Percentiles rank a stretch among this genome's conserved stretches.
Conservation (phyloP, 2,113 vertebrate genomes). For the Strix aluco region DNA sequence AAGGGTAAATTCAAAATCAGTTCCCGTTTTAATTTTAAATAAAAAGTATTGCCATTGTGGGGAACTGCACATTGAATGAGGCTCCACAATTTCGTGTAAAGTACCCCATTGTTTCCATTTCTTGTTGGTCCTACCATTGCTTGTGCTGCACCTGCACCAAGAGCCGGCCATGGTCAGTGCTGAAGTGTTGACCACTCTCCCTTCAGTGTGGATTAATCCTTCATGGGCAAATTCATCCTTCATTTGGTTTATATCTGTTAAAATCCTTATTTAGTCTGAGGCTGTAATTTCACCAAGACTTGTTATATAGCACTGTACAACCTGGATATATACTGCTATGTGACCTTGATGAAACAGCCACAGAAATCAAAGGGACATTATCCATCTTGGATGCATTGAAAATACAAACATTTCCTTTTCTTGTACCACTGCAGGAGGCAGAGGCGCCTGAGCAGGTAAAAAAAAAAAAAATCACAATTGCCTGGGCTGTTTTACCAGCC, state of each 20-base stretch:
- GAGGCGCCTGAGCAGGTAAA: background rate
- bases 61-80: background rate
- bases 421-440: background rate
- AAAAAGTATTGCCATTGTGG: background rate
- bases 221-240: background rate
- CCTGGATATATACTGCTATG: background rate
- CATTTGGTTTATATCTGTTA: background rate
- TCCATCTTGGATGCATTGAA: accelerated
- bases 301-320: accelerated
- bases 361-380: accelerated
- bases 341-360: background rate
- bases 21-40: background rate
- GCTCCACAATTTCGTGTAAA: background rate
- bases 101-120: background rate
- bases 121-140: background rate
- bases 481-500: background rate
- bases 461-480: background rate
- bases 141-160: background rate
- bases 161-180: accelerated
- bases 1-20: background rate
- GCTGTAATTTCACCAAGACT: background rate
- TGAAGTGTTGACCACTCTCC: background rate
- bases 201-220: background rate
- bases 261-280: background rate
- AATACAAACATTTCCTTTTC: background rate